Base-by-base conservation (phyloP, 2,888 invertebrate species). In the Helleia helle region DNA sequence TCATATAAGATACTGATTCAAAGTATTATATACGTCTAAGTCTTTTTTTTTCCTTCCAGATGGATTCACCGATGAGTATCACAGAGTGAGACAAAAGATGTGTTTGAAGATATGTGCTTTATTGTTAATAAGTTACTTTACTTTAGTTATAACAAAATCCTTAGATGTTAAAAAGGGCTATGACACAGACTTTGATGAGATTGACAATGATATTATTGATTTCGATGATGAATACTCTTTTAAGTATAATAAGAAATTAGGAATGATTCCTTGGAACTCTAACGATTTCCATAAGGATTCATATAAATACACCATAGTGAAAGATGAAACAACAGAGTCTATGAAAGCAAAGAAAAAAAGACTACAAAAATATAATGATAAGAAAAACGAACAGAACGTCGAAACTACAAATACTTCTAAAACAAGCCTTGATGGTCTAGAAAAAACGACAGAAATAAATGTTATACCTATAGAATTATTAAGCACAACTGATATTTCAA, bases 381-480 rank as follows among this genome's bases (percentile, higher is more conserved):
- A 46, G 15, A 38, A 34, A n/a, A n/a, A n/a, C n/a, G n/a, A n/a
- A n/a, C n/a, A n/a, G 7, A 39, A 39, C 15, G n/a, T 22, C 7
- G 11, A 14, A 1, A 31, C 26, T 9, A 22, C 15, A 14, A 22
- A 22, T 38, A 9, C 1, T 4, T n/a, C 18, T 12, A 24, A 29
- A 8, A 49, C 34, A 4, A 22, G 9, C n/a, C 6, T 34, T 9
- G 50, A 52, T 39, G 38, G 40, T 7, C 36, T 40, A 3, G 49
- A 52, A 26, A 54, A 54, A 36, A 58, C 62, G 25, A 67, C 71
- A 11, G 65, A 74, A 24, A 62, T 65, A 11, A 73, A 68, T 55
- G 73, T 77, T 14, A 73, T 84, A 57, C 83, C 83, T 13, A 48
- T 81, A 65, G 83, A 84, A 61, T 55, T 83, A 45, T 36, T 75